Conservation (phyloP, 2,888 invertebrate species). For the Habrosyne pyritoides region DNA sequence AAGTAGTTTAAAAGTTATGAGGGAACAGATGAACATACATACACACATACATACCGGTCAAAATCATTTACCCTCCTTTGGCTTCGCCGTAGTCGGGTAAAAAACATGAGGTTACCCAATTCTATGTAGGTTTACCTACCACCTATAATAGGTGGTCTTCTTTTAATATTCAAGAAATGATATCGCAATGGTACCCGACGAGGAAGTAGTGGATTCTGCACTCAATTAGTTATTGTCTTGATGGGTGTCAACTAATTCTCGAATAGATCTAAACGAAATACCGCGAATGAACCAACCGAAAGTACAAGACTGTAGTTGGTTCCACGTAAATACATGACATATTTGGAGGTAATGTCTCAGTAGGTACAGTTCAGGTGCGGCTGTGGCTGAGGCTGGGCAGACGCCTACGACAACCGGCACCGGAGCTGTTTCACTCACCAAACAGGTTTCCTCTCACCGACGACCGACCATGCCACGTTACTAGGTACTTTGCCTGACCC, state of each 20-base stretch:
- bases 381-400: conserved; percentile 25
- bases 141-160: too few species aligned
- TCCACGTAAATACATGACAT: background rate
- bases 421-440: conserved; percentile 41
- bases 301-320: background rate
- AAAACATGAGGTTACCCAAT: too few species aligned
- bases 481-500: conserved; percentile 8
- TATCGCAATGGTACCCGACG: too few species aligned
- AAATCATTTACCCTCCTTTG: too few species aligned
- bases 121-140: too few species aligned
- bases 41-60: too few species aligned
- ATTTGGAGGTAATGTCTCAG: conserved; percentile 9
- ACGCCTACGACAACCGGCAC: conserved; percentile 59
- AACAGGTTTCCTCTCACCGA: conserved; percentile 79
- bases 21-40: too few species aligned
- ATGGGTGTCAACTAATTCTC: background rate
- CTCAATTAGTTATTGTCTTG: background rate
- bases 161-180: too few species aligned
- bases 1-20: too few species aligned
- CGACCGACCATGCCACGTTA: conserved; percentile 14
- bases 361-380: conserved; percentile 55
- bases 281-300: background rate
- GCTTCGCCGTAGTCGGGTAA: too few species aligned
- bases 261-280: background rate
- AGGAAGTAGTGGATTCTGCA: background rate